These are phyloP conservation scores for Heterotilapia buettikoferi DNA, from an alignment of 2,113 vertebrate species.

Conservation along the genomic window DNA sequence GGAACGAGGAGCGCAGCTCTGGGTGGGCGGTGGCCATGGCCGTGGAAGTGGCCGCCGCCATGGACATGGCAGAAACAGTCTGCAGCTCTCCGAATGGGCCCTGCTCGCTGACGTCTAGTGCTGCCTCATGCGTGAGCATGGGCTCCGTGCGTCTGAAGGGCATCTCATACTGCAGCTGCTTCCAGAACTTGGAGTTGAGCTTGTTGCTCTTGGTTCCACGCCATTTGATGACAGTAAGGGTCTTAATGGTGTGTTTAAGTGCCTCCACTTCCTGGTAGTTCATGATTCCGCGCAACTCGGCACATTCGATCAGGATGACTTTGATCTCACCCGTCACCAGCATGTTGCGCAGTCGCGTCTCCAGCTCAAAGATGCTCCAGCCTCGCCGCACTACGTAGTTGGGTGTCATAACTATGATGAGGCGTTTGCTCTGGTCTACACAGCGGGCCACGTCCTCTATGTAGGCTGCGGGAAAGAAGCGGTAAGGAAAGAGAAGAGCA, in stretches of 20 bases:
- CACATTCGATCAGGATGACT: constrained; percentile 97
- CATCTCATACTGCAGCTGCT: constrained; percentile 99
- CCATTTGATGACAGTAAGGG: constrained; percentile 97
- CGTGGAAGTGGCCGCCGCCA: constrained; percentile 95
- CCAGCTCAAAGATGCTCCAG: constrained; percentile 99
- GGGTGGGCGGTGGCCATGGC: constrained; percentile 97
- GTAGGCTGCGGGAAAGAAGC: constrained; percentile 78
- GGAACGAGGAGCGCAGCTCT: constrained; percentile 94
- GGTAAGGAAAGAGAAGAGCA: neutral
- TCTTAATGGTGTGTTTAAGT: constrained; percentile 96
- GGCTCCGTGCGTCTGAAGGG: constrained; percentile 95
- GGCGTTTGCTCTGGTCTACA: constrained; percentile 96
- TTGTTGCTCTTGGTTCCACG: constrained; percentile 94
- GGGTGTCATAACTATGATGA: constrained; percentile 98
- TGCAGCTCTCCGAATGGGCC: constrained; percentile 97
- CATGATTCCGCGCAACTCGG: constrained; percentile 94
- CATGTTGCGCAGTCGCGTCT: constrained; percentile 96
- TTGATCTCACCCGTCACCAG: constrained; percentile 95
- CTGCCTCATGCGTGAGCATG: constrained; percentile 88
- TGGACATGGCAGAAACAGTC: constrained; percentile 96
- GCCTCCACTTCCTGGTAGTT: constrained; percentile 99
- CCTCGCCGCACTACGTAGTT: constrained; percentile 95
- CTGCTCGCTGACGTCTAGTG: constrained; percentile 95
- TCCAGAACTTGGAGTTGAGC: constrained; percentile 98
- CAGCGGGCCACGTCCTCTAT: constrained; percentile 98